Evolutionary conservation across 2,113 vertebrate species (phyloP).

Genomic region (Naja naja): DNA sequence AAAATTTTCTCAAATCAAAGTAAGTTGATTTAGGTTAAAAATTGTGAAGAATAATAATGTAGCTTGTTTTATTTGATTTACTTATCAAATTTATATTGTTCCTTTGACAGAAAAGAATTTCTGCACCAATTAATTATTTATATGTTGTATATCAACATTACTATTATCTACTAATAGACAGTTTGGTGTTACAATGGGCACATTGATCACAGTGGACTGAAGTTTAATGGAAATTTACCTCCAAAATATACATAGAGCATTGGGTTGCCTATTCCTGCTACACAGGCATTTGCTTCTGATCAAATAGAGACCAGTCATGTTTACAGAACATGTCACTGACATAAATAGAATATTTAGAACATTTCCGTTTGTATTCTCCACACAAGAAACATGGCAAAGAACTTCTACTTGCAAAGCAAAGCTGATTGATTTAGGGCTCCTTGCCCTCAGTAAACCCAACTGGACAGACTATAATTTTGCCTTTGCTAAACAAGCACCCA

Average conservation of each 20-base stretch:
- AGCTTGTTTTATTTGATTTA: neutral
- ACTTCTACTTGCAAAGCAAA: neutral
- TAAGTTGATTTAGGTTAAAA: neutral
- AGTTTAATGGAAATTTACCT: neutral
- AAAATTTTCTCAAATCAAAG: neutral
- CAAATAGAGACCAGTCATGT: neutral
- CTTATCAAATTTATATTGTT: neutral
- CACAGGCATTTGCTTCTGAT: neutral
- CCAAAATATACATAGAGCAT: neutral
- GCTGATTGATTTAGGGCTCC: neutral
- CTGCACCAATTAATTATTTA: neutral
- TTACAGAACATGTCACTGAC: neutral
- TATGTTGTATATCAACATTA: neutral
- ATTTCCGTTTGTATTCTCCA: neutral
- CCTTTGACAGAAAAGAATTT: neutral
- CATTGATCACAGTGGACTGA: neutral
- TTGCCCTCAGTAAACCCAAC: neutral
- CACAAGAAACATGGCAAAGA: neutral
- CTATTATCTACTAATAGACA: neutral
- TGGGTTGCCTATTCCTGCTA: neutral
- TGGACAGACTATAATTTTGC: neutral
- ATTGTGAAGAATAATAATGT: neutral
- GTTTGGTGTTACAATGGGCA: neutral
- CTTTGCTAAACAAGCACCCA: too few relatives aligned
- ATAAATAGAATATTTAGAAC: conserved; percentile 2